Evolutionary conservation across 1,140 invertebrate genomes (phyloP), one percentile per base, ranked within the genome.

Genomic region (Coelopa frigida): DNA sequence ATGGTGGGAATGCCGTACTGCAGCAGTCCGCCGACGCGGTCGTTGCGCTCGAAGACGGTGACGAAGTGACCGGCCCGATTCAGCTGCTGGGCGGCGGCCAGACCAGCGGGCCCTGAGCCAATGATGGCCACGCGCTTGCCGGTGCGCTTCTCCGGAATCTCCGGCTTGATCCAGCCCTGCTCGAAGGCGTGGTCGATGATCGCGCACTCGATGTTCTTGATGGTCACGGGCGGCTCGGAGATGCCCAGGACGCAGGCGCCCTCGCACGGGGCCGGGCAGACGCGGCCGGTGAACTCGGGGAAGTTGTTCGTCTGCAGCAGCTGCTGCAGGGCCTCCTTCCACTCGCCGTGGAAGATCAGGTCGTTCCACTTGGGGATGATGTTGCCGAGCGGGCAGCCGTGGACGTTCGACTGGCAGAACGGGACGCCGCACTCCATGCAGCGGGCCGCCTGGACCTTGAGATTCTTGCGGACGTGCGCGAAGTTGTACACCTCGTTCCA

Each of bases 401-500:
- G 88, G 6, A 61, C 70, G 54, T 87, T 85, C 24, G 89, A 93
- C 73, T 99, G 95, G 69, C 96, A 99, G 73, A 99, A 99, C 7
- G 96, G 96, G 20, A 99, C 93, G 20, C 96, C 96, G 73, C 96
- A 99, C 57, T 99, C 95, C 96, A 99, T 99, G 71, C 96, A 99
- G 11, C 94, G 79, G 1, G 95, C 94, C 10, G 95, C 94, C 72
- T 99, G 95, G 2, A 85, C 79, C 37, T 85, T 78, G 10, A 99
- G 74, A 24, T 89, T 89, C 62, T 92, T 89, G 4, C 89, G 78
- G 7, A 98, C 89, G 53, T 83, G 79, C 36, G 77, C 72, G 56
- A 88, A 87, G 67, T 95, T 87, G 70, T 94, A 97, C 53, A 98
- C 93, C 75, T 99, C 96, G 52, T 94, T 82, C 94, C 94, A 99